Conservation (phyloP, 2,797 vertebrate species). For the Ctenopoma multispine region DNA sequence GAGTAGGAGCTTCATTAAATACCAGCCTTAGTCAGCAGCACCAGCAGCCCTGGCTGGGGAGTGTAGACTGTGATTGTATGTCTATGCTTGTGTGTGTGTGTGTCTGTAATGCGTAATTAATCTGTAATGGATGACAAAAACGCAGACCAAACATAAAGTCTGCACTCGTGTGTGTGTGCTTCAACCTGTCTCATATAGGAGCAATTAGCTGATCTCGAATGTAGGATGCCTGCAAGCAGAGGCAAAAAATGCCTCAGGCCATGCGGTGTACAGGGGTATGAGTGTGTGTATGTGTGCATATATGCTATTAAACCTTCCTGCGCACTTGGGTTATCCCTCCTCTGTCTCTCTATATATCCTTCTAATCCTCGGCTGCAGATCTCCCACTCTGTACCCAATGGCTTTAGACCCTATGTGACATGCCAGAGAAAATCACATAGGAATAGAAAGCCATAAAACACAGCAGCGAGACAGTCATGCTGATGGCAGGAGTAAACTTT, state of each 20-base stretch:
- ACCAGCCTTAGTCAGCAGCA: constrained; percentile 85
- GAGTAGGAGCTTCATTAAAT: constrained; percentile 87
- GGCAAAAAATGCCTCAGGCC: constrained; percentile 69
- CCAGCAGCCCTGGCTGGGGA: constrained; percentile 61
- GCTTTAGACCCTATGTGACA: constrained; percentile 99
- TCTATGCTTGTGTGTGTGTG: constrained; percentile 43
- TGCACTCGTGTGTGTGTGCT: constrained; percentile 40
- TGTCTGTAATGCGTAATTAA: constrained; percentile 28
- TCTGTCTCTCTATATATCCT: constrained; percentile 48
- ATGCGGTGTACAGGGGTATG: constrained; percentile 15
- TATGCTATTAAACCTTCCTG: constrained; percentile 48
- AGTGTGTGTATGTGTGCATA: constrained; percentile 4
- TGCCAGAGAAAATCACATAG: constrained; percentile 97
- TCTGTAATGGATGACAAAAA: constrained; percentile 69
- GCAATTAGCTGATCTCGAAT: constrained; percentile 77
- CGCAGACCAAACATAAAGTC: constrained; percentile 51
- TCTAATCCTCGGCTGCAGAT: constrained; percentile 74
- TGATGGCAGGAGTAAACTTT: constrained; percentile 55
- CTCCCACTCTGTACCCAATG: constrained; percentile 97
- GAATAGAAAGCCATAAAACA: constrained; percentile 99
- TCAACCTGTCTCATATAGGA: constrained; percentile 67
- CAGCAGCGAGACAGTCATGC: constrained; percentile 85
- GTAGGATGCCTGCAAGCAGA: constrained; percentile 69
- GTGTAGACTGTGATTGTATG: constrained; percentile 38
- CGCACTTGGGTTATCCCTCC: constrained; percentile 43